Base-by-base conservation (phyloP, 2,888 invertebrate species). In the Baronia brevicornis region DNA sequence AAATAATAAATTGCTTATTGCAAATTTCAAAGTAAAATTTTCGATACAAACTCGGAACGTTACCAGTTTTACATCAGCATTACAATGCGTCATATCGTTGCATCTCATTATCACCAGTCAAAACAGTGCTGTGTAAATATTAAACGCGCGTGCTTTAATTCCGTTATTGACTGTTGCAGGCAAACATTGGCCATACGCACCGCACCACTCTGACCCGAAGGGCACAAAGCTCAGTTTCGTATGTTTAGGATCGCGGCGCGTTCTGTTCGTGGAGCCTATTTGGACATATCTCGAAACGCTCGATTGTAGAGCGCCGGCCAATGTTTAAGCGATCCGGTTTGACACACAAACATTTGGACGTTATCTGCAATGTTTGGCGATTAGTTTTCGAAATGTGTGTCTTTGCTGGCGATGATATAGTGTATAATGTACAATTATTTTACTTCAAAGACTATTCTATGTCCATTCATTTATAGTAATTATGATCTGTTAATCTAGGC, bases 21-120 rank as follows among this genome's bases (percentile, higher is more conserved):
- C n/a, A n/a, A n/a, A n/a, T n/a, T n/a, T n/a, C n/a, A n/a, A n/a
- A n/a, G n/a, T n/a, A n/a, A n/a, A n/a, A n/a, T n/a, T n/a, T n/a
- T n/a, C n/a, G n/a, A n/a, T n/a, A n/a, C n/a, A n/a, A n/a, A n/a
- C n/a, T n/a, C n/a, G n/a, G n/a, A n/a, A n/a, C 14, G 25, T 25
- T 33, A 34, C 29, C 17, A 24, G 13, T 41, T 38, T 34, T 41
- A 34, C 30, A 33, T 41, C 33, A 41, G 36, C 36, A 33, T 30
- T 41, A 37, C 36, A 35, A 28, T 31, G 17, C 33, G 19, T 38
- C 43, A 40, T 36, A 33, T 45, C 39, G 39, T 48, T 53, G 55
- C 56, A 60, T 59, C 60, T 58, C 56, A 65, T 69, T 68, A 64
- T 50, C 54, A 43, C 49, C n/a, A 51, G 53, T 58, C 56, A 57